Evolutionary conservation across 2,113 vertebrate genomes (phyloP).

Genomic region (Cromileptes altivelis): DNA sequence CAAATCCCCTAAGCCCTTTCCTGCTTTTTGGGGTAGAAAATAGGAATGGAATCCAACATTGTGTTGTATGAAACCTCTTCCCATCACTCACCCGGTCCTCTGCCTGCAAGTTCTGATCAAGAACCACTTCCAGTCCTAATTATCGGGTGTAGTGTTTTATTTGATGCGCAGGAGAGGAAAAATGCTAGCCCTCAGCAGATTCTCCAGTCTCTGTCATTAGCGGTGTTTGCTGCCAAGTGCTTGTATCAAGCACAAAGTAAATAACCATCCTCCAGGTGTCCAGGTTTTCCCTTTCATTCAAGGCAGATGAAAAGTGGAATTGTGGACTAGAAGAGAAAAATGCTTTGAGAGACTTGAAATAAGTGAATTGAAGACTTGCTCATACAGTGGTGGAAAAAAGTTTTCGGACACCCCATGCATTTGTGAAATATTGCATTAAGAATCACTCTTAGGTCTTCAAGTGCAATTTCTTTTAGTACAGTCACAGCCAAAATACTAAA

Average conservation of each 20-base stretch:
- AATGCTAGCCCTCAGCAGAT: slow-evolving; percentile 59
- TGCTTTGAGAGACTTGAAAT: not conserved
- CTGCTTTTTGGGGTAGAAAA: slow-evolving; percentile 53
- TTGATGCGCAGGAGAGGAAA: slow-evolving; percentile 36
- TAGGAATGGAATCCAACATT: slow-evolving; percentile 27
- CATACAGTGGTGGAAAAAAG: too few species aligned
- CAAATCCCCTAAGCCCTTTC: slow-evolving; percentile 61
- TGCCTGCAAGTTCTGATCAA: slow-evolving; percentile 41
- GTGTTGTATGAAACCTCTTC: slow-evolving; percentile 24
- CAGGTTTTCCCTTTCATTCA: slow-evolving; percentile 41
- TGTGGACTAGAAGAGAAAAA: slow-evolving; percentile 16
- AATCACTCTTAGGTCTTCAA: too few species aligned
- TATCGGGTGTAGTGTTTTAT: slow-evolving; percentile 65
- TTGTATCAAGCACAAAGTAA: slow-evolving; percentile 41
- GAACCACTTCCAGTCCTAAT: slow-evolving; percentile 59
- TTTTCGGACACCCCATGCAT: too few species aligned
- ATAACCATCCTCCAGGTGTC: slow-evolving; percentile 61
- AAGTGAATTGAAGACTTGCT: slow-evolving; percentile 17
- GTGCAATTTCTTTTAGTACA: too few species aligned
- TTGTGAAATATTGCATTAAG: too few species aligned
- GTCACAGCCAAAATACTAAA: too few species aligned
- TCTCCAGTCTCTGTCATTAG: slow-evolving; percentile 69
- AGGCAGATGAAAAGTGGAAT: slow-evolving; percentile 35
- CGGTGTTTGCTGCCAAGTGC: slow-evolving; percentile 58
- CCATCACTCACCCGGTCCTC: slow-evolving; percentile 42